phyloP scores from a whole-genome alignment of 1,140 invertebrate species.

The Apis laboriosa region DNA sequence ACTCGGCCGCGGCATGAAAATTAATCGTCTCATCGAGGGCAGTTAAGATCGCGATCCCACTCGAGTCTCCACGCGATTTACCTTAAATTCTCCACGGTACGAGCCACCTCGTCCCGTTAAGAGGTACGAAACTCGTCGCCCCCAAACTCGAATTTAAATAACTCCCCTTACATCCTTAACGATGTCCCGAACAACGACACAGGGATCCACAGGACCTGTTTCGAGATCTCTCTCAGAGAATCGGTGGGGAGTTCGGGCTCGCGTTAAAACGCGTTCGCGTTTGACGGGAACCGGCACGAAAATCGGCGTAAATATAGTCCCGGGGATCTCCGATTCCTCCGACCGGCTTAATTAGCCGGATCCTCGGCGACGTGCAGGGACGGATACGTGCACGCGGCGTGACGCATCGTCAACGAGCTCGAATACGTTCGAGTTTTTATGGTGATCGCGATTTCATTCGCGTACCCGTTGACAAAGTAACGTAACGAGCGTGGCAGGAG shows the following conservation, averaged over 20 bases:
- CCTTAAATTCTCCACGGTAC: constrained; percentile 23
- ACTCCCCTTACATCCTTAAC: constrained; percentile 33
- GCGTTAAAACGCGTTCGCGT: constrained; percentile 9
- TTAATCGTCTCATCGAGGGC: constrained; percentile 16
- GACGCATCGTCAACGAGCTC: constrained; percentile 10
- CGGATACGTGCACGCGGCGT: neutral
- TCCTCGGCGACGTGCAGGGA: neutral
- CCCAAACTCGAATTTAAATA: constrained; percentile 38
- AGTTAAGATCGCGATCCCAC: constrained; percentile 4
- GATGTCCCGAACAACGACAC: neutral
- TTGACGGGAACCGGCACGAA: constrained; percentile 33
- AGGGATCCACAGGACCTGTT: too few relatives aligned
- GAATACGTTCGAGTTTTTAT: constrained; percentile 54
- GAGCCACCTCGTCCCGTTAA: constrained; percentile 14
- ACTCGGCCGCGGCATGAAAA: neutral
- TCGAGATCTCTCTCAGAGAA: neutral
- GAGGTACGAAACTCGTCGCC: constrained; percentile 8
- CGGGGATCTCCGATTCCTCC: constrained; percentile 2
- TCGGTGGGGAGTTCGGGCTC: too few relatives aligned
- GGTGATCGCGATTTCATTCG: constrained; percentile 42
- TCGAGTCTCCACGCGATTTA: neutral
- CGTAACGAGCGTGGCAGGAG: constrained; percentile 48
- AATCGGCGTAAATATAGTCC: constrained; percentile 40
- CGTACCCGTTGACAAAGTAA: constrained; percentile 44
- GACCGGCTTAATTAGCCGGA: constrained; percentile 51